Percentiles rank a stretch among this genome's conserved stretches.
Conservation (phyloP, 2,888 invertebrate genomes). For the Lithophane ornitopus region DNA sequence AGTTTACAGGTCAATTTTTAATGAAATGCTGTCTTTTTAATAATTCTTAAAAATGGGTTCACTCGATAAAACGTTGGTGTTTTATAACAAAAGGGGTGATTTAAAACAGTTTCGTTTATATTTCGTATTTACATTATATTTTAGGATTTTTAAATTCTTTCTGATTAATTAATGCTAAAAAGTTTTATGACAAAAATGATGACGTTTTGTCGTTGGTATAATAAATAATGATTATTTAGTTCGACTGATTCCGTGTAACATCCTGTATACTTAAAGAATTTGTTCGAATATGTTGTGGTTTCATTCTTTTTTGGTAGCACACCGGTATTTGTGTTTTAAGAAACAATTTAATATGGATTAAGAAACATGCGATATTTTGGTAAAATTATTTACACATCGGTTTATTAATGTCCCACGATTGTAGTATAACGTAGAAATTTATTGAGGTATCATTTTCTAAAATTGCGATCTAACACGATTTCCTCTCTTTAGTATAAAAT, state of each 20-base stretch:
- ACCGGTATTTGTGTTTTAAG: conserved; percentile 1
- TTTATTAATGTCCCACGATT: background rate
- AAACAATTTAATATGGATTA: conserved; percentile 14
- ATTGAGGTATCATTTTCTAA: background rate
- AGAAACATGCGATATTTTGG: background rate
- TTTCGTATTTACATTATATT: background rate
- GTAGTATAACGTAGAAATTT: background rate
- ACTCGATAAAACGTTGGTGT: background rate
- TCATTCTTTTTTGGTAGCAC: background rate
- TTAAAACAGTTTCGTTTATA: background rate
- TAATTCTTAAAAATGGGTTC: background rate
- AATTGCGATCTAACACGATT: background rate
- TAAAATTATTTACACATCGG: background rate
- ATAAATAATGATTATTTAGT: background rate
- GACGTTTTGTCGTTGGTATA: background rate
- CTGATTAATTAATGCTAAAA: background rate
- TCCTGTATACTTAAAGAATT: conserved; percentile 4
- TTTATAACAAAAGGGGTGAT: background rate
- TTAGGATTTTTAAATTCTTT: background rate
- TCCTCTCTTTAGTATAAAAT: conserved; percentile 4
- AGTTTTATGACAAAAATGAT: background rate
- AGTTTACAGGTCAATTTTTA: background rate
- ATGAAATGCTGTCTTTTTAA: background rate
- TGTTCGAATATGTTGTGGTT: conserved; percentile 27
- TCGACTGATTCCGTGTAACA: background rate